Percentiles rank a stretch among this genome's conserved stretches.
Evolutionary conservation across 2,797 vertebrate species (phyloP).

Genomic region (Buceros bicornis): DNA sequence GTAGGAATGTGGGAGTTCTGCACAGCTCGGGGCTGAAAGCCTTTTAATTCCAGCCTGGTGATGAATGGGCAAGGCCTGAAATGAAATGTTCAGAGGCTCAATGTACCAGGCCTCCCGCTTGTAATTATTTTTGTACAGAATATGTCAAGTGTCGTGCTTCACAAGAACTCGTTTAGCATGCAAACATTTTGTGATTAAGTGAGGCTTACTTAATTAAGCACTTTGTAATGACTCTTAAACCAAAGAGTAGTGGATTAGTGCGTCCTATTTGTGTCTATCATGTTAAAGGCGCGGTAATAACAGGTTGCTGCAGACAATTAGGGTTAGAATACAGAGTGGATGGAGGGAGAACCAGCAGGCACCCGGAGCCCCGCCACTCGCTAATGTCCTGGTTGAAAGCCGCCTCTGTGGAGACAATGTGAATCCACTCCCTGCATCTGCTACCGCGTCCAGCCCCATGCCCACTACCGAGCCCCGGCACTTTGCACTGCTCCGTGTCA

Average conservation of each 20-base stretch:
- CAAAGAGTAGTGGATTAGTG: conserved; percentile 79
- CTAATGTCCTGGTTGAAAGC: not conserved
- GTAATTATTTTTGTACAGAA: conserved; percentile 79
- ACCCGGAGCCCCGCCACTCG: not conserved
- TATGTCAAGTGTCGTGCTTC: conserved; percentile 80
- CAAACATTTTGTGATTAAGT: conserved; percentile 85
- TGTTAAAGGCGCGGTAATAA: conserved; percentile 54
- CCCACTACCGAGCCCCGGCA: rapidly evolving
- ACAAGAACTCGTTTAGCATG: conserved; percentile 79
- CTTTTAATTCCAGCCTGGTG: conserved; percentile 71
- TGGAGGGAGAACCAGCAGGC: conserved; percentile 35
- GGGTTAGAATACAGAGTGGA: conserved; percentile 46
- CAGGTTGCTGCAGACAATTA: conserved; percentile 44
- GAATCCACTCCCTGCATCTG: not conserved
- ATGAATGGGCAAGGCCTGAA: conserved; percentile 75
- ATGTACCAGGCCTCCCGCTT: conserved; percentile 54
- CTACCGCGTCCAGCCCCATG: rapidly evolving
- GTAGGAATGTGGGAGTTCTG: conserved; percentile 76
- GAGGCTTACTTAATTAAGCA: conserved; percentile 86
- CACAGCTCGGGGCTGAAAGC: conserved; percentile 26
- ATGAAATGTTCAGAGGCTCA: conserved; percentile 56
- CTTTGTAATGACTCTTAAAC: conserved; percentile 84
- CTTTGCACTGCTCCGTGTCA: rapidly evolving
- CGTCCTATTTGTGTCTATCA: conserved; percentile 64
- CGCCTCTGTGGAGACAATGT: not conserved